A percentile compares a stretch with the other conserved stretches of the same genome.
Conservation (phyloP, 2,113 vertebrate species). For the Tenebrosternarchus preto region DNA sequence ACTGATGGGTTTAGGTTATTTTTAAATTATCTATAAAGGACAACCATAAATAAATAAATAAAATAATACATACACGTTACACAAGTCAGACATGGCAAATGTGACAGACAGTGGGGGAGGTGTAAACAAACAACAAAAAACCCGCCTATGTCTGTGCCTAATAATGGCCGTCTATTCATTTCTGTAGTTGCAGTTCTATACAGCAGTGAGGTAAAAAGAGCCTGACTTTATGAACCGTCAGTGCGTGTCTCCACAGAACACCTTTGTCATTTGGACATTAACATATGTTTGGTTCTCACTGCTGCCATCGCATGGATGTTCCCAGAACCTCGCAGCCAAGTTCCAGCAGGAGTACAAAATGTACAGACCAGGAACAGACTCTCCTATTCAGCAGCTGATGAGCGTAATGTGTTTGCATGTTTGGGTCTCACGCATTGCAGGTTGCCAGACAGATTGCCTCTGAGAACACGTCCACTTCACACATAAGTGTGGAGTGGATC, state of each 20-base stretch:
- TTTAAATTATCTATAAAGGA: too few relatives aligned
- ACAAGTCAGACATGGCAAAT: too few relatives aligned
- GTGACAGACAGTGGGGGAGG: too few relatives aligned
- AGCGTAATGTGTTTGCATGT: constrained; percentile 13
- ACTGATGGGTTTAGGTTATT: too few relatives aligned
- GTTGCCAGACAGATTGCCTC: constrained; percentile 11
- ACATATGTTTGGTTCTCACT: constrained; percentile 14
- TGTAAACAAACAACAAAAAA: too few relatives aligned
- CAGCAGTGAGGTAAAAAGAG: too few relatives aligned
- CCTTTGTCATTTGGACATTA: not conserved
- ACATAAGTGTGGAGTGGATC: not conserved
- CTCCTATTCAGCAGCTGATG: not conserved
- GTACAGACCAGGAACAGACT: not conserved
- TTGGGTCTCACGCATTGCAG: constrained; percentile 14
- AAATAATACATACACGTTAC: too few relatives aligned
- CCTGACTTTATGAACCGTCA: not conserved
- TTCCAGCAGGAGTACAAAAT: not conserved
- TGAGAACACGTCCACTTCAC: not conserved
- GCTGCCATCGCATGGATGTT: constrained; percentile 15
- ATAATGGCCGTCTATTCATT: too few relatives aligned
- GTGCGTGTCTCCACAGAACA: not conserved
- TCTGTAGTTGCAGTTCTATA: too few relatives aligned
- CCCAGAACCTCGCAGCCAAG: not conserved
- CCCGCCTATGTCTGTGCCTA: too few relatives aligned
- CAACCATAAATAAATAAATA: too few relatives aligned